phyloP scores from a whole-genome alignment of 2,888 invertebrate genomes.

The Coleophora deauratella region DNA sequence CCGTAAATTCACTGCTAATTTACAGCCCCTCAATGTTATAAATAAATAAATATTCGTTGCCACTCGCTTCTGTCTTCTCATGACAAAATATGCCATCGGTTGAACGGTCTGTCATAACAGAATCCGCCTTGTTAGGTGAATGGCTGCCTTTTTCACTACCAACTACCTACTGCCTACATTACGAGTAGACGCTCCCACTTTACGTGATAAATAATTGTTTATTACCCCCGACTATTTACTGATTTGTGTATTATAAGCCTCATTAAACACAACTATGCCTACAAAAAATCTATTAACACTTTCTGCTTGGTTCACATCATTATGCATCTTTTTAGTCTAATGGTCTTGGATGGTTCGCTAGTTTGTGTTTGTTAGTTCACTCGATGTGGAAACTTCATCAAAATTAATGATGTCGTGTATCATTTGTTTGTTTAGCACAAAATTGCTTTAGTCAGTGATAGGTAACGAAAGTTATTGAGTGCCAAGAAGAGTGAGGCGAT shows the following conservation, averaged over 20 bases:
- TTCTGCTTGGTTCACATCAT: no score
- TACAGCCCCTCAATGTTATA: slow-evolving; percentile 69
- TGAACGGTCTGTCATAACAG: slow-evolving; percentile 65
- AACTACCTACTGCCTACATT: neutral
- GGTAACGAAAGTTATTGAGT: slow-evolving; percentile 54
- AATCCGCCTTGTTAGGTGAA: slow-evolving; percentile 46
- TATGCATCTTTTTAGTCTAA: no score
- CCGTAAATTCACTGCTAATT: slow-evolving; percentile 72
- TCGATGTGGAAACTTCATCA: no score
- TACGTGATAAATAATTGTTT: slow-evolving; percentile 5
- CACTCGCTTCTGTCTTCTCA: slow-evolving; percentile 42
- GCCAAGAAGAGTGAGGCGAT: slow-evolving; percentile 62
- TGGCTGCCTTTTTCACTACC: slow-evolving; percentile 29
- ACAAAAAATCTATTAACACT: no score
- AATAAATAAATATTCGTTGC: slow-evolving; percentile 68
- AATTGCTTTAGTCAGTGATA: slow-evolving; percentile 4
- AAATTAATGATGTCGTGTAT: no score
- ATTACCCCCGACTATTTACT: slow-evolving; percentile 3
- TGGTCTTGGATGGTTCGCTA: no score
- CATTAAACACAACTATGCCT: slow-evolving; percentile 6
- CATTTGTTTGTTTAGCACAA: no score
- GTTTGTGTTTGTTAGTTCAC: no score
- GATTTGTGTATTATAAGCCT: slow-evolving; percentile 8
- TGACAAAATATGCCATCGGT: slow-evolving; percentile 63
- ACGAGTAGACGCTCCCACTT: neutral